phyloP scores from a whole-genome alignment of 2,113 vertebrate genomes.

The Misgurnus anguillicaudatus region DNA sequence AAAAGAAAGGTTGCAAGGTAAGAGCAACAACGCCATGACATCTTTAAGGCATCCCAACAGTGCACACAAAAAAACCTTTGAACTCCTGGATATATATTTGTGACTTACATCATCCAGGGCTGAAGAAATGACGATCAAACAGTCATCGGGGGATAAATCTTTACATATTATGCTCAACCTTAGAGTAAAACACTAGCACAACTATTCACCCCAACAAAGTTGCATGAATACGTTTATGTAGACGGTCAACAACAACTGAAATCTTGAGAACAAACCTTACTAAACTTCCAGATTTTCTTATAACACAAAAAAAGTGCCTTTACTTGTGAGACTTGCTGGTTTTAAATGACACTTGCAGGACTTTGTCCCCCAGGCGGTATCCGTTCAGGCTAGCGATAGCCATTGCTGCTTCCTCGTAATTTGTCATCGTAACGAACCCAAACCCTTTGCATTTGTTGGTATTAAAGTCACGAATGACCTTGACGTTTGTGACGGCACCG shows the following conservation, averaged over 20 bases:
- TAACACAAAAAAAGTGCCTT: constrained; percentile 19
- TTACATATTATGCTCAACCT: not conserved
- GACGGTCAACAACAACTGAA: constrained; percentile 29
- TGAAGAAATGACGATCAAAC: not conserved
- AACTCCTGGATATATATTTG: not conserved
- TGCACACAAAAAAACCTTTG: not conserved
- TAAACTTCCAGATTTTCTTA: not conserved
- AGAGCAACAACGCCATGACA: constrained; percentile 9
- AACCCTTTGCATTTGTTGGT: constrained; percentile 99
- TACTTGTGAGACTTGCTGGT: constrained; percentile 98
- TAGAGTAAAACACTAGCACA: constrained; percentile 27
- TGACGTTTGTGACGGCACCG: constrained; percentile 95
- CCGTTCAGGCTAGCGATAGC: constrained; percentile 97
- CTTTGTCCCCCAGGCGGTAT: constrained; percentile 96
- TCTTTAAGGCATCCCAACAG: not conserved
- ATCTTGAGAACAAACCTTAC: not conserved
- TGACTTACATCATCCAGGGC: not conserved
- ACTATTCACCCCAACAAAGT: constrained; percentile 27
- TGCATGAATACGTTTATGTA: constrained; percentile 21
- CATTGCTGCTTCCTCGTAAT: constrained; percentile 99
- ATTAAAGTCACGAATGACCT: constrained; percentile 98
- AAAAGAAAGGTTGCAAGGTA: not conserved
- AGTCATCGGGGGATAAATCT: not conserved
- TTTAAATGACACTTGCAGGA: constrained; percentile 98
- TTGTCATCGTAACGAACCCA: constrained; percentile 98